phyloP scores from a whole-genome alignment of 2,797 vertebrate genomes.

The Hoplostethus atlanticus region DNA sequence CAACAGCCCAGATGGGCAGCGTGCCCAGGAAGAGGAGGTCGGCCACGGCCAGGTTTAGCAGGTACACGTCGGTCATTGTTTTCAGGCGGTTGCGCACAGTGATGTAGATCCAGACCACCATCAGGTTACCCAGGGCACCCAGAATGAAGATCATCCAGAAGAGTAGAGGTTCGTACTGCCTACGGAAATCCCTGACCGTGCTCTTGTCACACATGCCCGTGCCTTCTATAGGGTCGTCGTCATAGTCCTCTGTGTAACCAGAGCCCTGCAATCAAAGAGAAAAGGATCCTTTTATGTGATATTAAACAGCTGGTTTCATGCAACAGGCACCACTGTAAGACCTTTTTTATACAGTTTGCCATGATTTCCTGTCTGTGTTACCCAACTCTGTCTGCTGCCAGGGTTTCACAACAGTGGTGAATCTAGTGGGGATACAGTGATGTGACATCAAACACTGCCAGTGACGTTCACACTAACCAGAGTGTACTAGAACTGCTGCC shows the following conservation, averaged over 20 bases:
- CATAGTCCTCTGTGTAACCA: constrained; percentile 19
- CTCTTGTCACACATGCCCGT: constrained; percentile 74
- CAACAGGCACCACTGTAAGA: neutral
- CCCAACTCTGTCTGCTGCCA: constrained; percentile 34
- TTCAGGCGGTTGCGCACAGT: constrained; percentile 86
- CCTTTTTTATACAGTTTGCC: constrained; percentile 10
- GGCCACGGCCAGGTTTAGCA: constrained; percentile 90
- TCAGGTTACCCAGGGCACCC: constrained; percentile 87
- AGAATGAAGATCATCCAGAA: constrained; percentile 89
- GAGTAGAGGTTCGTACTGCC: constrained; percentile 83
- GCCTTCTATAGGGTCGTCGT: fast-evolving
- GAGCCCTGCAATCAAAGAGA: constrained; percentile 54
- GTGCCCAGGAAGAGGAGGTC: constrained; percentile 92
- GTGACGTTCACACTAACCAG: constrained; percentile 68
- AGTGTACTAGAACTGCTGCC: constrained; percentile 26
- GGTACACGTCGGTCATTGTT: constrained; percentile 90
- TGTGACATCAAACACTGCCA: constrained; percentile 50
- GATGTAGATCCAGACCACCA: constrained; percentile 89
- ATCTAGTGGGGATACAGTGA: constrained; percentile 23
- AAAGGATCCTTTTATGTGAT: neutral
- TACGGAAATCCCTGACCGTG: constrained; percentile 81
- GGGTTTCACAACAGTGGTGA: constrained; percentile 35
- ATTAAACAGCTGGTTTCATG: neutral
- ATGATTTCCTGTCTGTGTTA: constrained; percentile 61
- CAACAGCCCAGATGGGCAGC: constrained; percentile 91